Evolutionary conservation across 53 echinoderm and acorn worm genomes (phyloP).

Genomic region (Holothuria leucospilota): DNA sequence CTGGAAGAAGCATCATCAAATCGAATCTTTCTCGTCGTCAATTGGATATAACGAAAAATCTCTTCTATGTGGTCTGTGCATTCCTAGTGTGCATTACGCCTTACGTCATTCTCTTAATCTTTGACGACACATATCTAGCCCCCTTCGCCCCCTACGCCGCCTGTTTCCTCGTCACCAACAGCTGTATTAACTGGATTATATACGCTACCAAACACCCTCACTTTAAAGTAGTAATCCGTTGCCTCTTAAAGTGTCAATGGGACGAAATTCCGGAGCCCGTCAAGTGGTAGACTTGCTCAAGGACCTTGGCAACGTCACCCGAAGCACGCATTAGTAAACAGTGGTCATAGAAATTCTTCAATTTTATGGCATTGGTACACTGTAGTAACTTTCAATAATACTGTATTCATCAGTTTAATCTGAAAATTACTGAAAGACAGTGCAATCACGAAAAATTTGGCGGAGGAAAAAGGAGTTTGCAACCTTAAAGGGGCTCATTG

Average conservation of each 20-base stretch:
- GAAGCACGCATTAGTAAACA: too few species aligned
- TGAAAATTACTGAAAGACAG: too few species aligned
- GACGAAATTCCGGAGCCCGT: conserved; percentile 64
- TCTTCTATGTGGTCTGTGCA: conserved; percentile 80
- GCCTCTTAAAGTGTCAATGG: conserved; percentile 60
- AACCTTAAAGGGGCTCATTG: too few species aligned
- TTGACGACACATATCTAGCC: conserved; percentile 48
- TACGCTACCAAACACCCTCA: conserved; percentile 82
- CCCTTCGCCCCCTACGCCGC: conserved; percentile 74
- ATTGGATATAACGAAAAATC: conserved; percentile 74
- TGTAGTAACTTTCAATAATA: too few species aligned
- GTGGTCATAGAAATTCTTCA: too few species aligned
- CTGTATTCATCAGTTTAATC: too few species aligned
- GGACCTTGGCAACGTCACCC: too few species aligned
- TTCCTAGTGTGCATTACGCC: conserved; percentile 73
- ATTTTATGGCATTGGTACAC: too few species aligned
- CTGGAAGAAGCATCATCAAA: conserved; percentile 23
- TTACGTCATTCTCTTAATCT: conserved; percentile 51
- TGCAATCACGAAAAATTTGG: too few species aligned
- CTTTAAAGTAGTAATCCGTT: conserved; percentile 69
- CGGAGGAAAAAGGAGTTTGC: too few species aligned
- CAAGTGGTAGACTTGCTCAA: neutral
- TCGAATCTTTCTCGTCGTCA: conserved; percentile 62
- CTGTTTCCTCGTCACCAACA: conserved; percentile 59
- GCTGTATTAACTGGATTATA: conserved; percentile 73